Conservation (phyloP, 2,888 invertebrate genomes). For the Furcula furcula region DNA sequence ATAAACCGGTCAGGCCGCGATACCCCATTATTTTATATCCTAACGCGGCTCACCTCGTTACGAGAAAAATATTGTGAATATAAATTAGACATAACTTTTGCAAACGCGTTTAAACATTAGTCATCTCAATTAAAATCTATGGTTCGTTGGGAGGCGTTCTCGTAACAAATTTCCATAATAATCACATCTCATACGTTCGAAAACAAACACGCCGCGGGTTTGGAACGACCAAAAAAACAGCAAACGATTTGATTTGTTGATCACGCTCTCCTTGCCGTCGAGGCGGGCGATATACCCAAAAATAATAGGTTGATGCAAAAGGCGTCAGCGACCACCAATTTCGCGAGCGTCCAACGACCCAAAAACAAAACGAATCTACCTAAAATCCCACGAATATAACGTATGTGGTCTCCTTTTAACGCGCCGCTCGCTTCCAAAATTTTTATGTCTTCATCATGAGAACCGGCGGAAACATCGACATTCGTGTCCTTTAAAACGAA, state of each 20-base stretch:
- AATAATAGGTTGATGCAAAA: slow-evolving; percentile 72
- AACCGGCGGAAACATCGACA: slow-evolving; percentile 51
- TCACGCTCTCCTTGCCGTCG: slow-evolving; percentile 62
- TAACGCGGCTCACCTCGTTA: no score
- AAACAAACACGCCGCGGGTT: slow-evolving; percentile 73
- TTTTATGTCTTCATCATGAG: slow-evolving; percentile 81
- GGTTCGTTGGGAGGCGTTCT: slow-evolving; percentile 40
- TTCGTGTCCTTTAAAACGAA: slow-evolving; percentile 45
- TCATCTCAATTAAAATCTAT: slow-evolving; percentile 53
- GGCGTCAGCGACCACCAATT: slow-evolving; percentile 78
- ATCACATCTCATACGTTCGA: slow-evolving; percentile 69
- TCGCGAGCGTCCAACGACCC: slow-evolving; percentile 56
- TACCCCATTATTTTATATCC: no score
- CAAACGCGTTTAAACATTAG: slow-evolving; percentile 17
- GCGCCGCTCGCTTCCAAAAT: slow-evolving; percentile 68
- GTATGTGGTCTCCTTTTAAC: slow-evolving; percentile 75
- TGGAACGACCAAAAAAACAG: slow-evolving; percentile 43
- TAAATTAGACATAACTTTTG: neutral
- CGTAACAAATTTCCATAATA: slow-evolving; percentile 64
- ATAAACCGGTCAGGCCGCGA: no score
- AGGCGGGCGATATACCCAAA: slow-evolving; percentile 57
- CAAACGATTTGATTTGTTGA: slow-evolving; percentile 66
- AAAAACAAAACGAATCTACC: slow-evolving; percentile 55
- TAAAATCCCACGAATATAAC: slow-evolving; percentile 62
- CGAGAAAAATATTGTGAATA: neutral